Base-by-base conservation (phyloP, 2,888 invertebrate genomes). In the Melinaea menophilus region DNA sequence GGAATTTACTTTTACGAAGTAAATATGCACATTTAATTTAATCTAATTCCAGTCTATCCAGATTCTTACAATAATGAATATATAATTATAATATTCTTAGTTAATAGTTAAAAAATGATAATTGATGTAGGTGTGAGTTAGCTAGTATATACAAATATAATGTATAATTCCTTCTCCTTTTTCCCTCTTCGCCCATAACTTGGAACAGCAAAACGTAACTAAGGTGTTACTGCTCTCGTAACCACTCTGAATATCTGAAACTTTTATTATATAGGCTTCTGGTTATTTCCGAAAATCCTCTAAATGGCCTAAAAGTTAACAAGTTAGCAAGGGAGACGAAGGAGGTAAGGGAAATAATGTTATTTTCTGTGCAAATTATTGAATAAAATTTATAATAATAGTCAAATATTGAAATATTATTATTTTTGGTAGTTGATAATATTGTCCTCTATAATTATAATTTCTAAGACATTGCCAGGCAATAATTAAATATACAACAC, bases 261-360 rank as follows among this genome's bases (percentile, higher is more conserved):
- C 66, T 69, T 71, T 70, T 71, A 66, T 58, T 65, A 55, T 63
- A 62, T 59, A 67, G 67, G 67, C 63, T 56, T 45, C 55, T 34
- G 54, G 45, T 34, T 46, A 55, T 22, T 41, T 13, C 9, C n/a
- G n/a, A 11, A 51, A 51, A 31, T 51, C 51, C 31, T 31, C 31
- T 11, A 22, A 31, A 51, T 31, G 9, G 31, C 51, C 51, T 51
- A 51, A 51, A 51, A 7, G 51, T 51, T 51, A 31, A 51, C 51
- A 51, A 22, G 51, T 4, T 31, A 31, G 51, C 9, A 51, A 51
- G 22, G 9, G 1, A 5, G 9, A 9, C 9, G 41, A 2, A 9
- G 7, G 2, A 22, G 22, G 7, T 51, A 51, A 46, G 12, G n/a
- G 46, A 46, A 12, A 31, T 3, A 51, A 31, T 31, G 22, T 31